These are phyloP conservation scores for Cyaniris semiargus DNA, from an alignment of 2,888 invertebrate species.

Conservation along the genomic window DNA sequence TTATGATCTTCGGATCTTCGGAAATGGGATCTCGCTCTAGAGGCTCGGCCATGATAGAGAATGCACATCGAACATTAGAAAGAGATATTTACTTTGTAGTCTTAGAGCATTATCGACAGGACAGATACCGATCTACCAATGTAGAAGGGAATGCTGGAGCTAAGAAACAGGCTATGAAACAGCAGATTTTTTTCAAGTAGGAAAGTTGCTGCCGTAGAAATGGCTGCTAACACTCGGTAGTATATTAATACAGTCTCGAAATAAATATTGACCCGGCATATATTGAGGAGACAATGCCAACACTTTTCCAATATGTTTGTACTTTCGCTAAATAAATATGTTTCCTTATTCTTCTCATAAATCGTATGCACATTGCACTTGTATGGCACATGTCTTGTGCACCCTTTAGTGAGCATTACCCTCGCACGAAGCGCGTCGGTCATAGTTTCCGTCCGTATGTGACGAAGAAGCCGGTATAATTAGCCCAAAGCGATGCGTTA, in stretches of 20 bases:
- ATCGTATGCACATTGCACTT: background rate
- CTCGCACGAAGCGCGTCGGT: background rate
- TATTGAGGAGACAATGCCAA: background rate
- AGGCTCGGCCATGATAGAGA: background rate
- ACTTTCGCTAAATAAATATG: background rate
- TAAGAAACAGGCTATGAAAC: too few relatives aligned
- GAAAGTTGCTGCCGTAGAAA: too few relatives aligned
- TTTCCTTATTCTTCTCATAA: background rate
- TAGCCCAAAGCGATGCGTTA: slow-evolving; percentile 70
- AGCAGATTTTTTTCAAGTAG: too few relatives aligned
- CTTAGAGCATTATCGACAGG: too few relatives aligned
- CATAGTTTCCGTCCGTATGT: slow-evolving; percentile 35
- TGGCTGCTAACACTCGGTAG: too few relatives aligned
- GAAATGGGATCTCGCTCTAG: background rate
- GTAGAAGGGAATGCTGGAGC: too few relatives aligned
- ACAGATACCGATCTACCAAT: too few relatives aligned
- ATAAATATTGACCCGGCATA: too few relatives aligned
- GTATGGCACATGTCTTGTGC: background rate
- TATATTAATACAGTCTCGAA: too few relatives aligned
- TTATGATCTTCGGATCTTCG: background rate
- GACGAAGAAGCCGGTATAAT: slow-evolving; percentile 54
- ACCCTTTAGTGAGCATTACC: background rate
- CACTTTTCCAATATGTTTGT: background rate
- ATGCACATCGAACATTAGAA: background rate
- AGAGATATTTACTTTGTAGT: background rate